These are phyloP conservation scores for Syrmaticus mikado DNA, from an alignment of 2,113 vertebrate species.

Conservation along the genomic window DNA sequence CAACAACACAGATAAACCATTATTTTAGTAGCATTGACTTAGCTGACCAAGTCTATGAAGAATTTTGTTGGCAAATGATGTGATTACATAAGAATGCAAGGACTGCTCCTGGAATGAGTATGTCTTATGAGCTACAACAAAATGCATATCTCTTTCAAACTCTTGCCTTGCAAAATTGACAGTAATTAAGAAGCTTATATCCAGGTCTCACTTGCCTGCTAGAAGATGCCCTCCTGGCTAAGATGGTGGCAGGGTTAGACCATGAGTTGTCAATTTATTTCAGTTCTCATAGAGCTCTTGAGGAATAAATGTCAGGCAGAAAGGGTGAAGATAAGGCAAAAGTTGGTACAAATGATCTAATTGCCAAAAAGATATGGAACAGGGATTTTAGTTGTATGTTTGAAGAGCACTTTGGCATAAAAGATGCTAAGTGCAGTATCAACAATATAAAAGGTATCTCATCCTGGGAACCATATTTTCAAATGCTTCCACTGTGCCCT, in stretches of 20 bases:
- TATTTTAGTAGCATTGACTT: not conserved
- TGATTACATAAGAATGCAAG: not conserved
- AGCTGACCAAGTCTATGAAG: not conserved
- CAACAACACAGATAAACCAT: not conserved
- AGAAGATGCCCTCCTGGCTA: not conserved
- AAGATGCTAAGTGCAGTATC: not conserved
- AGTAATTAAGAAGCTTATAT: not conserved
- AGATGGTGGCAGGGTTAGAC: not conserved
- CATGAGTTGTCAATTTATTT: not conserved
- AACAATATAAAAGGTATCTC: not conserved
- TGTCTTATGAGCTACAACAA: not conserved
- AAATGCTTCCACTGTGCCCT: not conserved
- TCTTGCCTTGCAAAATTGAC: not conserved
- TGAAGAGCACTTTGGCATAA: not conserved
- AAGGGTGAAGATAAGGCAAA: not conserved
- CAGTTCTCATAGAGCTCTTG: not conserved
- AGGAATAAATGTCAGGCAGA: not conserved
- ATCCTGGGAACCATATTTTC: not conserved
- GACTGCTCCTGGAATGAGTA: not conserved
- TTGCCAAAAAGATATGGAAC: not conserved
- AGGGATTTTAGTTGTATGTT: not conserved
- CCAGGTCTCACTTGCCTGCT: not conserved
- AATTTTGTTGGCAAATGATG: not conserved
- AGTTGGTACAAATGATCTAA: not conserved
- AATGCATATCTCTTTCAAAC: not conserved